Evolutionary conservation across 2,113 vertebrate species (phyloP).

Genomic region (Dasyurus viverrinus): DNA sequence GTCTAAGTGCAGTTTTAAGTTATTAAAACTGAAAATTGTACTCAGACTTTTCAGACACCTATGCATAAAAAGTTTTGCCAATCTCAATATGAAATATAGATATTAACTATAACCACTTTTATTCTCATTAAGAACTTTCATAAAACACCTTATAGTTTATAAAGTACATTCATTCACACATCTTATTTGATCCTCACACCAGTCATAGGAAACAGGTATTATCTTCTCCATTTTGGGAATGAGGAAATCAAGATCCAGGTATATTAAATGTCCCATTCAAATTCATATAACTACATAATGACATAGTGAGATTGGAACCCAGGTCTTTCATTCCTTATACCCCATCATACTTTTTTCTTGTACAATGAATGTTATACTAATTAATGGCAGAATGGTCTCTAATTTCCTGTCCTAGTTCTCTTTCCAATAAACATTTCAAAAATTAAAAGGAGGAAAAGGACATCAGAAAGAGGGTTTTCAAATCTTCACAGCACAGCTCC

Average conservation of each 20-base stretch:
- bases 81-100: not conserved
- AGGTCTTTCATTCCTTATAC: not conserved
- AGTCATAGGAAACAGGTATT: not conserved
- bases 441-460: not conserved
- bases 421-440: slow-evolving; percentile 30
- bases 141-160: not conserved
- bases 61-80: not conserved
- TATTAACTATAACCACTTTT: not conserved
- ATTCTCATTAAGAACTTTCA: not conserved
- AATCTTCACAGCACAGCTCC: not conserved
- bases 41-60: not conserved
- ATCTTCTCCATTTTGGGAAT: not conserved
- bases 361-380: not conserved
- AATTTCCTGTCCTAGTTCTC: not conserved
- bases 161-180: not conserved
- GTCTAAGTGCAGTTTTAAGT: not conserved
- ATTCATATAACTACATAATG: not conserved
- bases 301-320: not conserved
- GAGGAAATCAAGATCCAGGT: not conserved
- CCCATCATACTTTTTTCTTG: not conserved
- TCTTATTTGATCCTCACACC: not conserved
- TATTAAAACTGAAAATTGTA: not conserved
- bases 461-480: not conserved
- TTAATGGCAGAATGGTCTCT: not conserved
- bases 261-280: not conserved